A percentile compares a stretch with the other conserved stretches of the same genome.
Conservation (phyloP, 2,113 vertebrate genomes). For the Entelurus aequoreus region DNA sequence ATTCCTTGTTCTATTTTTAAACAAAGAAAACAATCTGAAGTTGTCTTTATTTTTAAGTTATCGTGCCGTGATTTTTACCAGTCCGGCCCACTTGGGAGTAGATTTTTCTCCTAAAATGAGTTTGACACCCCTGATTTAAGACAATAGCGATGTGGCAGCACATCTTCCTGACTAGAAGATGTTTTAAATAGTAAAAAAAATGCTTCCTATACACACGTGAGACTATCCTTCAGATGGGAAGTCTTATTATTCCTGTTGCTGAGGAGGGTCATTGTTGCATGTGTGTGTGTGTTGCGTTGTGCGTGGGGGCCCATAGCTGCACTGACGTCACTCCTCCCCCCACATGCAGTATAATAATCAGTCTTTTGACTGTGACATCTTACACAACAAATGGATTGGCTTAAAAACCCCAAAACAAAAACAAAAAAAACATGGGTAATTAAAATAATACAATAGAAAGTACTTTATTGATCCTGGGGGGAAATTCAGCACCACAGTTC, state of each 20-base stretch:
- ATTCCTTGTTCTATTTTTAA: too few relatives aligned
- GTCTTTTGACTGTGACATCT: slow-evolving; percentile 13
- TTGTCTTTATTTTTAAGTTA: too few relatives aligned
- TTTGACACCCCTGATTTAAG: not conserved
- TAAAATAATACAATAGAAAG: too few relatives aligned
- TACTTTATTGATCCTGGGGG: too few relatives aligned
- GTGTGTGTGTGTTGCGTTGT: slow-evolving; percentile 30
- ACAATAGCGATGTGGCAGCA: not conserved
- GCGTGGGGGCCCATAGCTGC: slow-evolving; percentile 9
- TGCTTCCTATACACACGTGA: not conserved
- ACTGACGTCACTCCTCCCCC: slow-evolving; percentile 41
- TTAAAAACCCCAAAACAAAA: not conserved
- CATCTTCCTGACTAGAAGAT: not conserved
- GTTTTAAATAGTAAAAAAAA: slow-evolving; percentile 1
- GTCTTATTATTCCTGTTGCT: slow-evolving; percentile 27
- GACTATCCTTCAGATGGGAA: slow-evolving; percentile 9
- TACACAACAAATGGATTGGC: not conserved
- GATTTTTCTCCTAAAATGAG: too few relatives aligned
- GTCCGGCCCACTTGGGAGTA: too few relatives aligned
- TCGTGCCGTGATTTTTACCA: too few relatives aligned
- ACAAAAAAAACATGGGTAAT: not conserved
- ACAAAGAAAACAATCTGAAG: too few relatives aligned
- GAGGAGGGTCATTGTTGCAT: slow-evolving; percentile 20
- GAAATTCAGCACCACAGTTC: too few relatives aligned
- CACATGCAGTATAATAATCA: slow-evolving; percentile 26